A percentile compares a stretch with the other conserved stretches of the same genome.
Evolutionary conservation across 23 tunicate species (phyloP).

Genomic region (Clavelina lepadiformis): DNA sequence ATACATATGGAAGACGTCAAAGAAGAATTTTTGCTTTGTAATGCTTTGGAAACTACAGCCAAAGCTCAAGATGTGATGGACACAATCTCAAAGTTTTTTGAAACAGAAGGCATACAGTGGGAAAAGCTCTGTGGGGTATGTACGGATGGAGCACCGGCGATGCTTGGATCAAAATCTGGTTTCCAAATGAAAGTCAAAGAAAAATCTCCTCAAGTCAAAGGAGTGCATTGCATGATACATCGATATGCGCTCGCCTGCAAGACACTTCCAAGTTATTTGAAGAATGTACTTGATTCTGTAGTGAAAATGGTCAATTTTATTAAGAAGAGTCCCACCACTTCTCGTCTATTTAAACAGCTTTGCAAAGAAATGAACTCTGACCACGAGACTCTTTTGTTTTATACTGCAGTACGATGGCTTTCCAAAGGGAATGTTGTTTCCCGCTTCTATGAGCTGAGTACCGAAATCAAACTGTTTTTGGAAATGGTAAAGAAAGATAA

Average conservation of each 20-base stretch:
- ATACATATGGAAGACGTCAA: conserved; percentile 24
- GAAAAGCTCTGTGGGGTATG: conserved; percentile 48
- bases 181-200: conserved; percentile 53
- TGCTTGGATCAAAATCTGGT: conserved; percentile 45
- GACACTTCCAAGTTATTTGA: conserved; percentile 27
- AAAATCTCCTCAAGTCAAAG: conserved; percentile 31
- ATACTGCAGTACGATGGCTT: conserved; percentile 36
- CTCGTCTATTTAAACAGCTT: conserved; percentile 44
- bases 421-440: conserved; percentile 30
- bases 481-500: conserved; percentile 10
- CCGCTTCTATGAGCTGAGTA: conserved; percentile 23
- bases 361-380: conserved; percentile 42
- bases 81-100: conserved; percentile 17
- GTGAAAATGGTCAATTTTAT: conserved; percentile 40
- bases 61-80: conserved; percentile 34
- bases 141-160: conserved; percentile 38
- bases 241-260: conserved; percentile 46
- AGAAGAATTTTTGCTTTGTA: conserved; percentile 48
- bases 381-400: conserved; percentile 24
- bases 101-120: conserved; percentile 26
- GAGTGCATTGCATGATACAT: conserved; percentile 36
- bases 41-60: conserved; percentile 29
- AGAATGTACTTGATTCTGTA: conserved; percentile 32
- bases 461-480: not conserved
- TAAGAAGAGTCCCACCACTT: conserved; percentile 6